Evolutionary conservation across 2,113 vertebrate species (phyloP).

Genomic region (Chlamydotis undulata): DNA sequence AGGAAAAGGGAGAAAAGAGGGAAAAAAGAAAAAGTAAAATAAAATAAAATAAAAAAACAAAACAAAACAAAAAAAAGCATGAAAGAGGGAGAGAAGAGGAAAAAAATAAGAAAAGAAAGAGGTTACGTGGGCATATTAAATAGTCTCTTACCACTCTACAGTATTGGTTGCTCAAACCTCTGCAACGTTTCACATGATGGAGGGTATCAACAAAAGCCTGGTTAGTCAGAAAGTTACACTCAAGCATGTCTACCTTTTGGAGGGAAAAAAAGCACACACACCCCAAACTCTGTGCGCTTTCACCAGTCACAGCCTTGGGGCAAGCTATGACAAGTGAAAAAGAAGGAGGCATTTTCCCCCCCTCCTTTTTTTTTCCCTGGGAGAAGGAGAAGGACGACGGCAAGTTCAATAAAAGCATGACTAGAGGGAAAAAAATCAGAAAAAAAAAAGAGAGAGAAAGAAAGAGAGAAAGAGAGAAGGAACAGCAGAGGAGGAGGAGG

Average conservation of each 20-base stretch:
- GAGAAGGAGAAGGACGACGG: slow-evolving; percentile 77
- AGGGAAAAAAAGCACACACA: slow-evolving; percentile 70
- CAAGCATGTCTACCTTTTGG: slow-evolving; percentile 66
- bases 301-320: slow-evolving; percentile 67
- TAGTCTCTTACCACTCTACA: slow-evolving; percentile 81
- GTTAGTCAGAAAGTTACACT: slow-evolving; percentile 78
- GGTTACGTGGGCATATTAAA: slow-evolving; percentile 89
- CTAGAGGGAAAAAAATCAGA: slow-evolving; percentile 68
- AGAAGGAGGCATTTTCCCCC: slow-evolving; percentile 74
- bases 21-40: slow-evolving; percentile 65
- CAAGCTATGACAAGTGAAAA: slow-evolving; percentile 75
- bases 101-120: slow-evolving; percentile 95
- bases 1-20: slow-evolving; percentile 54
- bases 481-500: slow-evolving; percentile 67
- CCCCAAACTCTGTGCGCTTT: slow-evolving; percentile 70
- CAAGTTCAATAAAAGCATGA: slow-evolving; percentile 80
- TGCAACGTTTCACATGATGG: slow-evolving; percentile 73
- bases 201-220: slow-evolving; percentile 78
- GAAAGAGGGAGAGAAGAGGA: slow-evolving; percentile 89
- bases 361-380: slow-evolving; percentile 75
- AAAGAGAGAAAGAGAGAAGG: slow-evolving; percentile 68
- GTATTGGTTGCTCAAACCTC: slow-evolving; percentile 78
- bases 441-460: slow-evolving; percentile 56
- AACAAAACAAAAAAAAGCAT: slow-evolving; percentile 71
- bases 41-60: slow-evolving; percentile 54